Conservation (phyloP, 1,140 invertebrate species). For the Drosophila saltans region DNA sequence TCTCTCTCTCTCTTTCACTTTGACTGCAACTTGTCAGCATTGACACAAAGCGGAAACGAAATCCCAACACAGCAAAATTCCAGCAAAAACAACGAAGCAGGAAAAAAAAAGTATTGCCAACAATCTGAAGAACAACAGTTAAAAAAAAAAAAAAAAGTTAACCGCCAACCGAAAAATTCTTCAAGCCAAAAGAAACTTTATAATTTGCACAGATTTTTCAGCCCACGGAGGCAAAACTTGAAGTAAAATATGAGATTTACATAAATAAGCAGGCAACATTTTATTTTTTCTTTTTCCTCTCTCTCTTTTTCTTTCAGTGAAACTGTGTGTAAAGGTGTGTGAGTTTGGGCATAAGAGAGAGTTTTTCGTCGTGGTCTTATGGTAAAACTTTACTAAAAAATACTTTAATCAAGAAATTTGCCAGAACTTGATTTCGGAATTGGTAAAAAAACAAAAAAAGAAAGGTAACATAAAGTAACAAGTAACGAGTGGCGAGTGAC, state of each 20-base stretch:
- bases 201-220: conserved; percentile 41
- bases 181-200: conserved; percentile 47
- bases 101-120: background rate
- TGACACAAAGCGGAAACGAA: conserved; percentile 4
- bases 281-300: background rate
- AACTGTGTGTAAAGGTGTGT: background rate
- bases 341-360: background rate
- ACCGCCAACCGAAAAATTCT: conserved; percentile 3
- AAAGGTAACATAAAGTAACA: background rate
- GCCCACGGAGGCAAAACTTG: conserved; percentile 44
- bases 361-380: background rate
- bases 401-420: conserved; percentile 5
- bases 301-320: background rate
- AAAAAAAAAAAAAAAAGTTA: background rate
- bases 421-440: background rate
- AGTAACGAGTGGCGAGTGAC: background rate
- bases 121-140: background rate
- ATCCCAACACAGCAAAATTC: background rate
- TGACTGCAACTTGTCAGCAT: conserved; percentile 2
- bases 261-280: conserved; percentile 55
- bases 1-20: background rate
- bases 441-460: background rate
- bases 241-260: conserved; percentile 66
- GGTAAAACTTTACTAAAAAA: conserved; percentile 1
- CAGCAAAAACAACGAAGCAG: background rate